These are phyloP conservation scores for Recurvirostra avosetta DNA, from an alignment of 2,113 vertebrate species.

Conservation along the genomic window DNA sequence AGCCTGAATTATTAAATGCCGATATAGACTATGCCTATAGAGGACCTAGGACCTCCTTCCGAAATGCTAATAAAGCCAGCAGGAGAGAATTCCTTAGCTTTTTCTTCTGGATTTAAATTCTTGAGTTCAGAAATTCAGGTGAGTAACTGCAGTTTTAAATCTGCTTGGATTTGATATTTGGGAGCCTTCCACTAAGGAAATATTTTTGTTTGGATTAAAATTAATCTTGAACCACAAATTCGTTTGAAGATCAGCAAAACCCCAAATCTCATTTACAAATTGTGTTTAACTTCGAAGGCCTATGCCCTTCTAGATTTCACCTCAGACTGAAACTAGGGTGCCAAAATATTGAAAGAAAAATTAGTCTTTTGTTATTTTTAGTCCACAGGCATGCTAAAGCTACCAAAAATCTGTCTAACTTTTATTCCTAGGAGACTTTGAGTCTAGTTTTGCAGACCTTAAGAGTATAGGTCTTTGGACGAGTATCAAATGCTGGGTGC, in stretches of 20 bases:
- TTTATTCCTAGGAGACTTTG: neutral
- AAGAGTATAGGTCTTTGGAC: neutral
- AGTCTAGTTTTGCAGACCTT: neutral
- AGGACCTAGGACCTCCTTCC: constrained; percentile 30
- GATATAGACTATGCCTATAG: neutral
- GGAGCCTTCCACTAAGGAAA: neutral
- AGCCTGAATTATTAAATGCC: constrained; percentile 44
- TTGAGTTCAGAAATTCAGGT: constrained; percentile 8
- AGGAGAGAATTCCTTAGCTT: constrained; percentile 44
- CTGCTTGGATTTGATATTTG: neutral
- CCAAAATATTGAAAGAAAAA: neutral
- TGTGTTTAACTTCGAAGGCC: neutral
- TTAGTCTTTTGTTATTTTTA: neutral
- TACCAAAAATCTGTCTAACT: neutral
- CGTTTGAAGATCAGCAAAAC: neutral
- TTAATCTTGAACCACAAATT: neutral
- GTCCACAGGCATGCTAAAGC: neutral
- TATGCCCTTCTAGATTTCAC: neutral
- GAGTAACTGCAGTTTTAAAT: neutral
- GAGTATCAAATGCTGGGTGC: neutral
- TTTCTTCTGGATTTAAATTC: constrained; percentile 36
- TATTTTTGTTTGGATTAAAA: neutral
- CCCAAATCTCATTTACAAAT: neutral
- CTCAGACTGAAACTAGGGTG: accelerated
- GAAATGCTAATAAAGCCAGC: constrained; percentile 49